Evolutionary conservation across 2,113 vertebrate genomes (phyloP).

Genomic region (Pseudorectes ferrugineus): DNA sequence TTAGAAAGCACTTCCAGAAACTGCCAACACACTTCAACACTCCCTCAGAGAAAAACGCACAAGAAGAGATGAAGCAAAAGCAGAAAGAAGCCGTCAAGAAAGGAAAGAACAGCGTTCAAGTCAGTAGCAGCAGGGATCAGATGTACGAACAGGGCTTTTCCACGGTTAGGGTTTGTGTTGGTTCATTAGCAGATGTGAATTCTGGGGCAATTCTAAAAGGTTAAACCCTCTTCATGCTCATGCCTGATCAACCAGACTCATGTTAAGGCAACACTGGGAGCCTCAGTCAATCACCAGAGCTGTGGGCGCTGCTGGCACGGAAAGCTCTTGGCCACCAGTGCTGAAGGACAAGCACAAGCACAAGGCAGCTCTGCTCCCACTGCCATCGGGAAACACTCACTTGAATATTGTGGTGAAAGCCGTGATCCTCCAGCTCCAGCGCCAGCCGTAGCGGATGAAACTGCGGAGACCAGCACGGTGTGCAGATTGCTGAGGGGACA

Average conservation of each 20-base stretch:
- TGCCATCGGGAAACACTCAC: constrained; percentile 62
- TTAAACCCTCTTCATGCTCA: not conserved
- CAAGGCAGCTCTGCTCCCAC: not conserved
- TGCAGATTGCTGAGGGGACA: constrained; percentile 75
- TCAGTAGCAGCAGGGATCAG: not conserved
- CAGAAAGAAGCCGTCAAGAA: not conserved
- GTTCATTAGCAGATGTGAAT: not conserved
- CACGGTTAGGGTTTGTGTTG: not conserved
- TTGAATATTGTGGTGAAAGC: constrained; percentile 87
- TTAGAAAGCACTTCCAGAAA: not conserved
- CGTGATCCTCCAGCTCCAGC: constrained; percentile 92
- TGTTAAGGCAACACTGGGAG: not conserved
- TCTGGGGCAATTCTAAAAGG: not conserved
- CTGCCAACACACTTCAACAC: not conserved
- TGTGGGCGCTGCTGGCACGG: fast-evolving
- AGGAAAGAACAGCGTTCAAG: not conserved
- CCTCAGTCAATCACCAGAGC: not conserved
- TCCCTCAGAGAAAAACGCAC: not conserved
- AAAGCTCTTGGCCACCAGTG: not conserved
- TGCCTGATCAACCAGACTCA: not conserved
- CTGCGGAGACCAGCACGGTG: constrained; percentile 86
- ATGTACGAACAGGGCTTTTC: not conserved
- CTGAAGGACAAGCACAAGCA: not conserved
- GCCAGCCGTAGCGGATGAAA: constrained; percentile 90
- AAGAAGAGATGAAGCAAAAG: not conserved